Evolutionary conservation across 2,797 vertebrate species (phyloP), one percentile per base, ranked within the genome.

Genomic region (Phrynocephalus guinanensis): DNA sequence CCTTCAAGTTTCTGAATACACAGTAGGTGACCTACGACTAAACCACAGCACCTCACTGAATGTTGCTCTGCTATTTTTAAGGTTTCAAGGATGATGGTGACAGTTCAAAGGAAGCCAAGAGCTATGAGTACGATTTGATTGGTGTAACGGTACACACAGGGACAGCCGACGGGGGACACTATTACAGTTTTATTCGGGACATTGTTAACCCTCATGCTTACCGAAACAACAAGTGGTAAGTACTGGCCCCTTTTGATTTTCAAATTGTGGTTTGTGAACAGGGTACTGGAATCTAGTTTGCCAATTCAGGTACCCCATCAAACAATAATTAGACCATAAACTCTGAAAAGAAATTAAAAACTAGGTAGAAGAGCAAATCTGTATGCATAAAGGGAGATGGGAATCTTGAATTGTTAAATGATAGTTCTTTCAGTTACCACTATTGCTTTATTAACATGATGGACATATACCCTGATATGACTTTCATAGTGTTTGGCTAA

Each of bases 151-250:
- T 99, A 91, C 99, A 99, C 96, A 99, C 99, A 2, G 99, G 99
- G 83, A 99, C 99, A 0, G 99, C 99, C 0, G 99, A 99, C 79
- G 99, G 99, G 26, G 99, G 99, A 0, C 99, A 99, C 93, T 99
- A 99, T 96, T 99, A 99, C 95, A 99, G 99, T 94, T 99, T 99
- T 93, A 99, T 99, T 94, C 95, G 98, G 86, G 99, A 99, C 95
- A 99, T 99, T 86, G 96, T 99, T 91, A 99, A 99, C 94, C 99
- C 98, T 0, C 98, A 99, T 15, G 99, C 98, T 85, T 99, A 99
- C 96, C 98, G 97, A 95, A 99, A 98, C 96, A 99, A 99, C 96
- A 99, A 99, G 93, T 99, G 99, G 99, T 99, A 95, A 98, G 98
- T 92, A 89, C 13, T 1, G 33, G 78, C 20, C 30, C 30, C 72